These are phyloP conservation scores for Microchirus variegatus DNA, from an alignment of 2,797 vertebrate genomes.

Conservation along the genomic window DNA sequence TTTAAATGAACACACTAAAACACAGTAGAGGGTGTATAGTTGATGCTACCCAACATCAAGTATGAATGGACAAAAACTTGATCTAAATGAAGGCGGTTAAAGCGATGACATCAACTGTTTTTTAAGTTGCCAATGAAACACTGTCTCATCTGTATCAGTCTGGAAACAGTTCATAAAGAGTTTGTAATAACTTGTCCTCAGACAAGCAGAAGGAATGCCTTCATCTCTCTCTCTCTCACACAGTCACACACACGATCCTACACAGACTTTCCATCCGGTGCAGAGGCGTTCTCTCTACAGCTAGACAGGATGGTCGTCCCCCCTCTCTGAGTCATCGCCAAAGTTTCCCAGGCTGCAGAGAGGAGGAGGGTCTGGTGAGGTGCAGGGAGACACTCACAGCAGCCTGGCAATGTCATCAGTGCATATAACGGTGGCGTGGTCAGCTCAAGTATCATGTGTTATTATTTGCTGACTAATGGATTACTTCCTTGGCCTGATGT, in stretches of 20 bases:
- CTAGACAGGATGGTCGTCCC: slow-evolving; percentile 54
- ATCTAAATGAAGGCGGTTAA: no score
- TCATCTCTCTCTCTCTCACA: slow-evolving; percentile 15
- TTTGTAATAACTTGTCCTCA: slow-evolving; percentile 29
- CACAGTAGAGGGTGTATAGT: no score
- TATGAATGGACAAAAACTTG: no score
- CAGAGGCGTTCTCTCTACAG: slow-evolving; percentile 40
- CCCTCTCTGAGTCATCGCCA: slow-evolving; percentile 53
- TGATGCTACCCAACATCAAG: no score
- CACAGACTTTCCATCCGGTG: slow-evolving; percentile 60
- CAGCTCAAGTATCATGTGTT: not conserved
- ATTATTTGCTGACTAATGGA: slow-evolving; percentile 10
- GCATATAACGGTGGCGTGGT: slow-evolving; percentile 14
- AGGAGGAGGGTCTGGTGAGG: slow-evolving; percentile 39
- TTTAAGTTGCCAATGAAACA: slow-evolving; percentile 19
- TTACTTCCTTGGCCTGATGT: slow-evolving; percentile 22
- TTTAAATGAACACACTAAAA: no score
- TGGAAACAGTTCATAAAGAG: slow-evolving; percentile 34
- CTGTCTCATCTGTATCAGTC: slow-evolving; percentile 23
- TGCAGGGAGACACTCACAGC: slow-evolving; percentile 29
- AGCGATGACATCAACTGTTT: no score
- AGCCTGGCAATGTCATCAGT: slow-evolving; percentile 52
- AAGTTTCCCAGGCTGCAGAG: slow-evolving; percentile 34
- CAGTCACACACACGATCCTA: slow-evolving; percentile 48
- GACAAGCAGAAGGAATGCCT: slow-evolving; percentile 35